phyloP scores from a whole-genome alignment of 1,140 invertebrate genomes.

The Pseudomyrmex dendroicus region DNA sequence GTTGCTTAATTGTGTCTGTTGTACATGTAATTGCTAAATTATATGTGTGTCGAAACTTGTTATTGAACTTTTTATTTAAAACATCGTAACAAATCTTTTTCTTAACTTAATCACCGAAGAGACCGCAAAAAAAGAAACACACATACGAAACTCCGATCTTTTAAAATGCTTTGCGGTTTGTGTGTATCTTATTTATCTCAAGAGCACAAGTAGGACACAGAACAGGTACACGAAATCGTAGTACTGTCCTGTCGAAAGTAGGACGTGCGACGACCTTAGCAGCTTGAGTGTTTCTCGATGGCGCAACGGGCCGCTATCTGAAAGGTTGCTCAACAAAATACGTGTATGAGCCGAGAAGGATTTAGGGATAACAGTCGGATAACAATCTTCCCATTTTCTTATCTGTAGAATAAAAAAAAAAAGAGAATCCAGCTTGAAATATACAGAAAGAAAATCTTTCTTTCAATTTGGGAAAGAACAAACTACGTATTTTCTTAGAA shows the following conservation, averaged over 20 bases:
- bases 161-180: not conserved
- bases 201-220: conserved; percentile 7
- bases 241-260: conserved; percentile 23
- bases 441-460: no score
- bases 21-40: conserved; percentile 7
- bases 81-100: no score
- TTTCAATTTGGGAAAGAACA: no score
- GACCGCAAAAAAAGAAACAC: no score
- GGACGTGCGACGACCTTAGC: not conserved
- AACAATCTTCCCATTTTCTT: not conserved
- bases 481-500: no score
- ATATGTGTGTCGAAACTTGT: not conserved
- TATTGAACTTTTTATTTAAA: no score
- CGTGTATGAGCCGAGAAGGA: not conserved
- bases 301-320: not conserved
- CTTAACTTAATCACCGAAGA: no score
- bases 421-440: not conserved
- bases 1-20: not conserved
- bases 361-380: conserved; percentile 9
- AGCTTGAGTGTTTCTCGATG: conserved; percentile 15
- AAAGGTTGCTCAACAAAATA: conserved; percentile 38
- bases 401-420: not conserved
- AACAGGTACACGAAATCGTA: conserved; percentile 13
- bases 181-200: not conserved
- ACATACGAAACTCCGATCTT: not conserved